Percentiles rank a stretch among this genome's conserved stretches.
Evolutionary conservation across 2,113 vertebrate genomes (phyloP).

Genomic region (Phyllopteryx taeniolatus): DNA sequence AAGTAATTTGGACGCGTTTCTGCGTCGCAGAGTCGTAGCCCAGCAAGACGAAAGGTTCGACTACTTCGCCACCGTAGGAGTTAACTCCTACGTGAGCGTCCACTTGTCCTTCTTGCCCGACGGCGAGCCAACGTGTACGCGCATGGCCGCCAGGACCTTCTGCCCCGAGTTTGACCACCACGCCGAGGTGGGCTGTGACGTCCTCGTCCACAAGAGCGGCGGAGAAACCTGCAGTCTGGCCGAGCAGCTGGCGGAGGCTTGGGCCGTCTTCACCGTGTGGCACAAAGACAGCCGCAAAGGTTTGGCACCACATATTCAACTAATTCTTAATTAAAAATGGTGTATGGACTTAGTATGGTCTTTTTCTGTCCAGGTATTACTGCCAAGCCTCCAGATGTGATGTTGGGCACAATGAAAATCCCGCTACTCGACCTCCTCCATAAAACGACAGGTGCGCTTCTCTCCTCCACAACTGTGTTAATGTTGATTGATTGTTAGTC

Average conservation of each 20-base stretch:
- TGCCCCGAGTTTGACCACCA: conserved; percentile 87
- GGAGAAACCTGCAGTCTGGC: conserved; percentile 86
- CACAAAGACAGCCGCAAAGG: conserved; percentile 75
- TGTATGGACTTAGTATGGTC: neutral
- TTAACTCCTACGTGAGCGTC: conserved; percentile 80
- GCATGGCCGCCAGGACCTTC: conserved; percentile 77
- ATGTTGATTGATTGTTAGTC: neutral
- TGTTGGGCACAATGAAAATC: conserved; percentile 69
- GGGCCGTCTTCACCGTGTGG: conserved; percentile 81
- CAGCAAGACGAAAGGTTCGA: conserved; percentile 72
- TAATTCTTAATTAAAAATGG: neutral
- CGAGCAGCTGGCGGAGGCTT: conserved; percentile 80
- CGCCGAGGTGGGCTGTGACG: conserved; percentile 76
- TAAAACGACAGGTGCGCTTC: conserved; percentile 70
- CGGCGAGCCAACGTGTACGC: conserved; percentile 70
- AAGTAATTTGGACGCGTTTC: neutral
- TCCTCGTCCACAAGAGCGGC: conserved; percentile 73
- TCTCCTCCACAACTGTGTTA: neutral
- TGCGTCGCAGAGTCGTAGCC: conserved; percentile 73
- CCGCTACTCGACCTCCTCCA: conserved; percentile 66
- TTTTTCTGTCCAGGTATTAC: conserved; percentile 33
- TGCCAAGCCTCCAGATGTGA: conserved; percentile 52
- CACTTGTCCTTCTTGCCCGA: conserved; percentile 82
- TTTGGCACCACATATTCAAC: neutral
- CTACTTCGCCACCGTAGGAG: conserved; percentile 76